Conservation (phyloP, 1,140 invertebrate genomes). For the Laupala kohalensis region DNA sequence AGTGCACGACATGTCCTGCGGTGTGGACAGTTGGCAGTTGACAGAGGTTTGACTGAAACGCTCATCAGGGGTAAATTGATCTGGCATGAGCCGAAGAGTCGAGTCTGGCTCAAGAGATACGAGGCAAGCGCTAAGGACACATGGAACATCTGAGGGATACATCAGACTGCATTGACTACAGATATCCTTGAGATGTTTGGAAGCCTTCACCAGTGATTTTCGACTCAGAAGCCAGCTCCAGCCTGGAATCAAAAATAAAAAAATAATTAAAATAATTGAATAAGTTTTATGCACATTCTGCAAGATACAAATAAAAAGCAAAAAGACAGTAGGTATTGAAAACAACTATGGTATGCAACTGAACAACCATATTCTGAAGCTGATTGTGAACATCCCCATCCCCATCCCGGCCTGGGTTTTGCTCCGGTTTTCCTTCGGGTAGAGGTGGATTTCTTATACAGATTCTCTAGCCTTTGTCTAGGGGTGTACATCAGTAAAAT, state of each 20-base stretch:
- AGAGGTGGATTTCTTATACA: too few species aligned
- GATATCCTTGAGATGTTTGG: constrained; percentile 76
- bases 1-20: constrained; percentile 88
- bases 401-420: too few species aligned
- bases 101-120: constrained; percentile 94
- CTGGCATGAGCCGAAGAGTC: constrained; percentile 82
- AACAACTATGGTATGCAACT: too few species aligned
- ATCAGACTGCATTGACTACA: constrained; percentile 77
- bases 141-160: constrained; percentile 66
- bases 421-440: too few species aligned
- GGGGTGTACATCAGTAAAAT: too few species aligned
- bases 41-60: constrained; percentile 73
- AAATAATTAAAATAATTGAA: too few species aligned
- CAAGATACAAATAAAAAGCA: too few species aligned
- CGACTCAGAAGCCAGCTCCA: constrained; percentile 89
- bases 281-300: too few species aligned
- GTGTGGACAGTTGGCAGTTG: constrained; percentile 73
- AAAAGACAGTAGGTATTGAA: too few species aligned
- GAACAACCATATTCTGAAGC: too few species aligned
- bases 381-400: too few species aligned
- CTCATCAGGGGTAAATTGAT: constrained; percentile 86
- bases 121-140: constrained; percentile 90
- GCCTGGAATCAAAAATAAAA: constrained; percentile 31
- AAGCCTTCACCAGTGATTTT: constrained; percentile 77
- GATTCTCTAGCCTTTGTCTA: too few species aligned